Evolutionary conservation across 2,888 invertebrate genomes (phyloP).

Genomic region (Eupithecia dodoneata): DNA sequence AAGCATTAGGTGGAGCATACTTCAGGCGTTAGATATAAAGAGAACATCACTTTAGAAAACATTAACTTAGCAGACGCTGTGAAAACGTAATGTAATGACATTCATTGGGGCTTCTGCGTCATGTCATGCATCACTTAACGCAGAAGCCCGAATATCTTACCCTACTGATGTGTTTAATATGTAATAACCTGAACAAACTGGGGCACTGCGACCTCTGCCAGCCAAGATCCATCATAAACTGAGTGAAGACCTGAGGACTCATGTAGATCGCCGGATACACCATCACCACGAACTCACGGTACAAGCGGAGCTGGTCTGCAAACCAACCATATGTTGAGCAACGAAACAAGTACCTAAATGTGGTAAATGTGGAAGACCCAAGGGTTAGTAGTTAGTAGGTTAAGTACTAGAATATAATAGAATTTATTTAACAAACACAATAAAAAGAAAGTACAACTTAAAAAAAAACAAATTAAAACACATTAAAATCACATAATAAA

Average conservation of each 20-base stretch:
- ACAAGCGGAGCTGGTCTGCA: slow-evolving; percentile 84
- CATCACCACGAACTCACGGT: slow-evolving; percentile 81
- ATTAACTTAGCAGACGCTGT: too few relatives aligned
- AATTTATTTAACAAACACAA: too few relatives aligned
- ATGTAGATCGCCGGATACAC: slow-evolving; percentile 84
- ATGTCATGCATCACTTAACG: too few relatives aligned
- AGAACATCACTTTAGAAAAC: too few relatives aligned
- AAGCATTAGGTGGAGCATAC: too few relatives aligned
- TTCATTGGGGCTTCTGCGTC: too few relatives aligned
- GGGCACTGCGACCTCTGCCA: slow-evolving; percentile 75
- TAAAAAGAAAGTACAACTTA: too few relatives aligned
- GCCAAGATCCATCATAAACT: slow-evolving; percentile 83
- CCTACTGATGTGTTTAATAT: neutral
- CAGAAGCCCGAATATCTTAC: neutral
- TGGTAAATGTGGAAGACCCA: neutral
- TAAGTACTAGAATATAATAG: too few relatives aligned
- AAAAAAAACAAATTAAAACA: too few relatives aligned
- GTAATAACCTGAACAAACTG: slow-evolving; percentile 74
- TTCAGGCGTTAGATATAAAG: too few relatives aligned
- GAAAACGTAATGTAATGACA: too few relatives aligned
- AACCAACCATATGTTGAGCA: slow-evolving; percentile 1
- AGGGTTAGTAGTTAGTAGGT: neutral
- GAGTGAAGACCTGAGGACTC: slow-evolving; percentile 81
- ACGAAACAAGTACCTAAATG: neutral
- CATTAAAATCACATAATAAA: too few relatives aligned